These are phyloP conservation scores for Pyrochroa serraticornis DNA, from an alignment of 2,888 invertebrate genomes.

Conservation along the genomic window DNA sequence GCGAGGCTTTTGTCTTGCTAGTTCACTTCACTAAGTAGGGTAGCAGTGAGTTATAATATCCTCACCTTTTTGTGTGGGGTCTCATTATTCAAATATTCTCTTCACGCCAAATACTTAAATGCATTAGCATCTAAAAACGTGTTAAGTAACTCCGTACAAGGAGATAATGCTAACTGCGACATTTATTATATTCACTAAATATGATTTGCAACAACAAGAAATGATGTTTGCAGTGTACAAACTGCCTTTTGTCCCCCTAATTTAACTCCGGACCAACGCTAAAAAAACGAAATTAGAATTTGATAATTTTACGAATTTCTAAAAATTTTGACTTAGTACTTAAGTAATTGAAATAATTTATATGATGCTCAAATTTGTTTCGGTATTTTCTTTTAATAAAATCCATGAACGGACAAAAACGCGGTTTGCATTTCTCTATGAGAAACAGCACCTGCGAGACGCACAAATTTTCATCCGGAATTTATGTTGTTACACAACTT, in stretches of 20 bases:
- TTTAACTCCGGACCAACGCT: neutral
- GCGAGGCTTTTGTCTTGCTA: constrained; percentile 21
- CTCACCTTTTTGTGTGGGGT: constrained; percentile 27
- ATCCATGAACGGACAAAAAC: constrained; percentile 35
- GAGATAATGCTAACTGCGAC: constrained; percentile 28
- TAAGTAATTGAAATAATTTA: constrained; percentile 20
- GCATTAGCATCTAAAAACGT: constrained; percentile 31
- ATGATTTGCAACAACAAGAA: constrained; percentile 28
- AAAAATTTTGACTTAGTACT: neutral
- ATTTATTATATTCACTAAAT: constrained; percentile 30
- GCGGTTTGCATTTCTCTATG: constrained; percentile 41
- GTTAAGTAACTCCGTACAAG: constrained; percentile 31
- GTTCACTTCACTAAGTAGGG: constrained; percentile 25
- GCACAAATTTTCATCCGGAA: constrained; percentile 46
- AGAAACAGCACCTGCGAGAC: constrained; percentile 46
- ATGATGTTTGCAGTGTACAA: constrained; percentile 4
- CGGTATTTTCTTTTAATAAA: constrained; percentile 39
- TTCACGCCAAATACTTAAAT: constrained; percentile 31
- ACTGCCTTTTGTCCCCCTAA: constrained; percentile 9
- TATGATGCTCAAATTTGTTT: constrained; percentile 15
- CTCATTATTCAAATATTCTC: constrained; percentile 32
- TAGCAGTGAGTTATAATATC: constrained; percentile 27
- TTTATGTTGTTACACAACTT: constrained; percentile 42
- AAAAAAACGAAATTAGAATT: neutral
- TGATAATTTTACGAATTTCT: neutral